Conservation (phyloP, 2,797 vertebrate species). For the Salarias fasciatus region DNA sequence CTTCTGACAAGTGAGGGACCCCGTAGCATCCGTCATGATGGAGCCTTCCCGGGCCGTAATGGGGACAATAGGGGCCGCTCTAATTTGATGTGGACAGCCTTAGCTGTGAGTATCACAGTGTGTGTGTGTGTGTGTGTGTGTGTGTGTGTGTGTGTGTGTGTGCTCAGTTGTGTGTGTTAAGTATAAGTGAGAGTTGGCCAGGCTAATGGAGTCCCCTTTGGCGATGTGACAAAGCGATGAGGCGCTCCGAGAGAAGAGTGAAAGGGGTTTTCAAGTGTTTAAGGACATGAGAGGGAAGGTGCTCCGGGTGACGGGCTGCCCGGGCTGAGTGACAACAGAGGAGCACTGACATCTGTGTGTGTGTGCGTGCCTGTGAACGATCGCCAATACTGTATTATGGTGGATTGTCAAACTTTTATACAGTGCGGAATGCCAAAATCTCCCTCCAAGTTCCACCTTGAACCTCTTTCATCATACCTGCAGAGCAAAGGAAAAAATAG, state of each 20-base stretch:
- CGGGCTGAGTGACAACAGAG: slow-evolving; percentile 84
- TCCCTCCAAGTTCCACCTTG: too few species aligned
- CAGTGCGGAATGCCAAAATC: too few species aligned
- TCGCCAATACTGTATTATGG: slow-evolving; percentile 24
- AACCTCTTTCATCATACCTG: background rate
- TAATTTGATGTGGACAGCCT: slow-evolving; percentile 98
- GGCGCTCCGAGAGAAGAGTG: slow-evolving; percentile 89
- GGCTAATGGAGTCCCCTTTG: slow-evolving; percentile 95
- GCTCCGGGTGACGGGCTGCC: slow-evolving; percentile 86
- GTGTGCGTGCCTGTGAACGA: slow-evolving; percentile 52
- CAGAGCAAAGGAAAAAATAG: background rate
- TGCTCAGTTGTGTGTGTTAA: slow-evolving; percentile 63
- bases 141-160: slow-evolving; percentile 35
- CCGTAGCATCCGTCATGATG: slow-evolving; percentile 98
- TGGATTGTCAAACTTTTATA: slow-evolving; percentile 19
- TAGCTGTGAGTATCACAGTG: slow-evolving; percentile 84
- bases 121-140: slow-evolving; percentile 34
- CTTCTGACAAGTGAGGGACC: slow-evolving; percentile 99
- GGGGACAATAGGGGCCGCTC: slow-evolving; percentile 94
- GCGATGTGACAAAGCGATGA: slow-evolving; percentile 93
- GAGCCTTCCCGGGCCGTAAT: slow-evolving; percentile 93
- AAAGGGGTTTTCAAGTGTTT: slow-evolving; percentile 91
- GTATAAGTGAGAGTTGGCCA: slow-evolving; percentile 70
- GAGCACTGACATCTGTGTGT: slow-evolving; percentile 64
- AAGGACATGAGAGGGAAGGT: slow-evolving; percentile 89